Evolutionary conservation across 2,797 vertebrate species (phyloP).

Genomic region (Micrastur ruficollis): DNA sequence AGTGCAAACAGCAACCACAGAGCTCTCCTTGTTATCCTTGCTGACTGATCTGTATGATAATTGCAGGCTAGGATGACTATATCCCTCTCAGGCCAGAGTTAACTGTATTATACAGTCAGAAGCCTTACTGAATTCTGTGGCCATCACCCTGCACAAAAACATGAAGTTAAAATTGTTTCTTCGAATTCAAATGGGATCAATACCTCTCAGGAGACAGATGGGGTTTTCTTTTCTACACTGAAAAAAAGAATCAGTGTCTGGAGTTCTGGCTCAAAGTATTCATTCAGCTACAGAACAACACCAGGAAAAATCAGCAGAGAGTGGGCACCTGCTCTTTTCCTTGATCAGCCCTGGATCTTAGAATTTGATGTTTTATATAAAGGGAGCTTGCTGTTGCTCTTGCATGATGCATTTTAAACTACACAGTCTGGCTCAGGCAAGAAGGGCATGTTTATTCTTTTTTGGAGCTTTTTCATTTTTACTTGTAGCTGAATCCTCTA

Average conservation of each 20-base stretch:
- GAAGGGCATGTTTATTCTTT: constrained; percentile 34
- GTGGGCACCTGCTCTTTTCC: neutral
- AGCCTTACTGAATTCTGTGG: neutral
- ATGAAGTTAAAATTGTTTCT: constrained; percentile 56
- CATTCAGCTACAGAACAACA: constrained; percentile 22
- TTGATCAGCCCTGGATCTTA: constrained; percentile 16
- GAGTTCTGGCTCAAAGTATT: constrained; percentile 14
- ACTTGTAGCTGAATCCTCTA: constrained; percentile 56
- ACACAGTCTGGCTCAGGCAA: neutral
- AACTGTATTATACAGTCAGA: neutral
- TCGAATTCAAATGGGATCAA: constrained; percentile 58
- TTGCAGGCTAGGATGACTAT: constrained; percentile 14
- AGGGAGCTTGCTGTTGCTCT: neutral
- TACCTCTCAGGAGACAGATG: constrained; percentile 52
- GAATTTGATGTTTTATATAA: neutral
- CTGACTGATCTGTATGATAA: constrained; percentile 13
- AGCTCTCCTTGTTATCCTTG: constrained; percentile 20
- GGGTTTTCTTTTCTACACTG: constrained; percentile 23
- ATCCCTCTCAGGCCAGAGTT: constrained; percentile 6
- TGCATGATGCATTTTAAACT: neutral
- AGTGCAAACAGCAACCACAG: constrained; percentile 7
- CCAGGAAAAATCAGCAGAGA: neutral
- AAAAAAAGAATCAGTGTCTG: constrained; percentile 50
- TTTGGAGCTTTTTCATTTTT: constrained; percentile 51
- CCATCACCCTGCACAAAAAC: constrained; percentile 24